These are phyloP conservation scores for Muscicapa striata DNA, from an alignment of 2,797 vertebrate genomes.

Conservation along the genomic window DNA sequence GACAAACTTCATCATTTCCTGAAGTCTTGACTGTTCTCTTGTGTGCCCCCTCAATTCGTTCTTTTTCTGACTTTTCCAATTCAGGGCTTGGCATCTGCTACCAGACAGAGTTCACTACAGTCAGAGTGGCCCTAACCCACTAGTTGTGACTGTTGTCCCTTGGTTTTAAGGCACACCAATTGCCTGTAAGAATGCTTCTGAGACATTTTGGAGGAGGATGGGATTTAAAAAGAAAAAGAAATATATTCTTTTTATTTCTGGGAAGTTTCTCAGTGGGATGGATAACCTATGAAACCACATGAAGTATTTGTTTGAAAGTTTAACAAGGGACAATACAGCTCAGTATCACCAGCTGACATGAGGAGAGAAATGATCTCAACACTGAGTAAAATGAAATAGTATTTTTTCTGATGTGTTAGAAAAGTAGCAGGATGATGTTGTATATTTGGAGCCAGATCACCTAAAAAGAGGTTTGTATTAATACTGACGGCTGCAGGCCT, in stretches of 20 bases:
- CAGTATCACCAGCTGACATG: neutral
- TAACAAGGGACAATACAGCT: neutral
- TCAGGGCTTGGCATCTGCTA: neutral
- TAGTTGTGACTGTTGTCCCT: neutral
- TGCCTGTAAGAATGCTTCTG: neutral
- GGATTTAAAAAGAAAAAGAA: neutral
- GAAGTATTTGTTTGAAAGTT: neutral
- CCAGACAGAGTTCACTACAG: neutral
- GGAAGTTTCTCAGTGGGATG: neutral
- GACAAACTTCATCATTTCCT: neutral
- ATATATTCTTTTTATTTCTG: neutral
- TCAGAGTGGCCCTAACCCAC: neutral
- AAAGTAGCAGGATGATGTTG: neutral
- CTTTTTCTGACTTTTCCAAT: neutral
- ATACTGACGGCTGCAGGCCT: neutral
- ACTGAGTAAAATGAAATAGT: neutral
- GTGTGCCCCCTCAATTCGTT: neutral
- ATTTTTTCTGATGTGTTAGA: neutral
- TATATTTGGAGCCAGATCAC: neutral
- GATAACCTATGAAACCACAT: neutral
- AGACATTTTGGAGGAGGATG: neutral
- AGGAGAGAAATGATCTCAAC: constrained; percentile 5
- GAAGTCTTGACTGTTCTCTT: neutral
- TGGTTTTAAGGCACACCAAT: neutral
- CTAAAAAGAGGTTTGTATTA: neutral